A percentile compares a stretch with the other conserved stretches of the same genome.
These are phyloP conservation scores for Flexamia atlantica DNA, from an alignment of 2,888 invertebrate genomes.

Conservation along the genomic window DNA sequence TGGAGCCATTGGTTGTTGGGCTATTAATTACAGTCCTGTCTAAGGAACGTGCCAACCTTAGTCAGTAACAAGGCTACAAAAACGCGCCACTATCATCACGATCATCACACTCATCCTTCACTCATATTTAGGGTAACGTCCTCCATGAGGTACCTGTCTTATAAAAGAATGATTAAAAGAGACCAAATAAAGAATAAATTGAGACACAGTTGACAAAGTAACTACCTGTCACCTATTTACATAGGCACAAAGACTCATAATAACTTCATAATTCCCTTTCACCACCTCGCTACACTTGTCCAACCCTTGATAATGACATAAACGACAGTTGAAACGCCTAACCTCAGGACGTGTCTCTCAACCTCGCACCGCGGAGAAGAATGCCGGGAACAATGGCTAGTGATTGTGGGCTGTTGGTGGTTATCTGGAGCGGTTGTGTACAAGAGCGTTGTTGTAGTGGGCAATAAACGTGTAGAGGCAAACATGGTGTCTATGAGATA, in stretches of 20 bases:
- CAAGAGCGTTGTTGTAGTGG: slow-evolving; percentile 48
- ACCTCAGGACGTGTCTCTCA: not conserved
- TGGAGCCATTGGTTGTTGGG: too few relatives aligned
- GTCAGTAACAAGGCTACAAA: too few relatives aligned
- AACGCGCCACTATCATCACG: too few relatives aligned
- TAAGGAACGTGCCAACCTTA: too few relatives aligned
- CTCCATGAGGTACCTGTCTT: too few relatives aligned
- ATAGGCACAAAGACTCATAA: not conserved
- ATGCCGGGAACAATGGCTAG: slow-evolving; percentile 31
- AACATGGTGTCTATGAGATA: slow-evolving; percentile 50
- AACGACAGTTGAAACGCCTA: not conserved
- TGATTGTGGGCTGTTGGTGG: slow-evolving; percentile 28
- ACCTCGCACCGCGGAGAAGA: not conserved
- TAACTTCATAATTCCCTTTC: slow-evolving; percentile 8
- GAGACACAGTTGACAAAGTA: not conserved
- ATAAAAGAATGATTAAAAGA: too few relatives aligned
- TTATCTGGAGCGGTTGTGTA: slow-evolving; percentile 48
- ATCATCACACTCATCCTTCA: too few relatives aligned
- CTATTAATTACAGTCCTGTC: too few relatives aligned
- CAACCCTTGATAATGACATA: not conserved
- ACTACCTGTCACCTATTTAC: not conserved
- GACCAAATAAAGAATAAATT: not conserved
- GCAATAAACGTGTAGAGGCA: slow-evolving; percentile 48
- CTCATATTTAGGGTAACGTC: too few relatives aligned
- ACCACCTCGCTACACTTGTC: not conserved